These are phyloP conservation scores for Hippopotamus amphibius DNA, from an alignment of 2,113 vertebrate genomes.

Conservation along the genomic window DNA sequence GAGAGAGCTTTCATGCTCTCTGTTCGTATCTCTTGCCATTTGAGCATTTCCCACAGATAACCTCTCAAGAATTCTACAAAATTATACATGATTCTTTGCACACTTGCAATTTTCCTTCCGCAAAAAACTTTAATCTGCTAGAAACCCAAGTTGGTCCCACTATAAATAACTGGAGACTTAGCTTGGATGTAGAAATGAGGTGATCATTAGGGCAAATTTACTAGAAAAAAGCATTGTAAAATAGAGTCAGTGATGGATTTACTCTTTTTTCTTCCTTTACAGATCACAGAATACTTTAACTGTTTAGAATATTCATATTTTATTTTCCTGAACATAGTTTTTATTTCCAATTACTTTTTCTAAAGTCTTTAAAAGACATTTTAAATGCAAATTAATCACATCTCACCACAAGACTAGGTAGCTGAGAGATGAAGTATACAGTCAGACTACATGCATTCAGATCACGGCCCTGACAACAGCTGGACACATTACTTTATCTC, in stretches of 20 bases:
- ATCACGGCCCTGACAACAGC: background rate
- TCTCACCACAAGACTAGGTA: background rate
- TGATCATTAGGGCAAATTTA: background rate
- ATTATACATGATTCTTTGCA: background rate
- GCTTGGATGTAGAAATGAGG: background rate
- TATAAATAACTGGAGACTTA: slow-evolving; percentile 18
- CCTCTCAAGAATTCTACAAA: slow-evolving; percentile 52
- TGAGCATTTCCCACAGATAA: slow-evolving; percentile 41
- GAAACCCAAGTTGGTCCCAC: background rate
- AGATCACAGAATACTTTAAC: background rate
- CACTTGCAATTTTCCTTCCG: slow-evolving; percentile 23
- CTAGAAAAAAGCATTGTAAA: background rate
- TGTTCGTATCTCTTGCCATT: background rate
- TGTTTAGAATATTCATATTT: background rate
- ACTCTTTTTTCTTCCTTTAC: background rate
- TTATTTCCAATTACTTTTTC: background rate
- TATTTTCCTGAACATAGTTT: background rate
- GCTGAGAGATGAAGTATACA: background rate
- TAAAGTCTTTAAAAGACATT: background rate
- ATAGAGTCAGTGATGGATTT: background rate
- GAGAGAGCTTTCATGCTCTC: slow-evolving; percentile 13
- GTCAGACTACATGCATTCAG: background rate
- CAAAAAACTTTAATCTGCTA: slow-evolving; percentile 38
- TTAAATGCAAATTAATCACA: slow-evolving; percentile 24
- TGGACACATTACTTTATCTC: background rate